Base-by-base conservation (phyloP, 2,113 vertebrate species). In the Daphoenositta chrysoptera region DNA sequence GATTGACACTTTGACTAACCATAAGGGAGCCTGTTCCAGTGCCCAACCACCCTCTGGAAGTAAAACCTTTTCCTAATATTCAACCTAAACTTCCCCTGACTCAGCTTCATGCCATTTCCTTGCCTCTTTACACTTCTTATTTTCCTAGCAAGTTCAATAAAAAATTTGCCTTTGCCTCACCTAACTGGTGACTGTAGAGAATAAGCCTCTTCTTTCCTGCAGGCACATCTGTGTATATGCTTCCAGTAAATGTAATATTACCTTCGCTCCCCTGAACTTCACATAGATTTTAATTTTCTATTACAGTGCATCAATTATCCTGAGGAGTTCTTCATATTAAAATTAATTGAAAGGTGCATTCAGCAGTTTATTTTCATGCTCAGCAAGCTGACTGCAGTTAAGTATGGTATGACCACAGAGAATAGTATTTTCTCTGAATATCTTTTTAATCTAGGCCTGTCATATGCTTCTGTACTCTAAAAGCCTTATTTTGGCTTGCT, bases 351-450 rank as follows among this genome's bases (percentile, higher is more conserved):
- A 92, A 89, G 33, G 18, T 65, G 26, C 39, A 31, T 61, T 87
- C 63, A 73, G 57, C 50, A 57, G 37, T 13, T 2, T 39, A 56
- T 87, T 53, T 92, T 83, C 57, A 76, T 10, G 53, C 17, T 83
- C 21, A 65, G 40, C 30, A 85, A 90, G 58, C 37, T 72, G 70
- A 78, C 15, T 40, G 40, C 48, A 87, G 47, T 68, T 44, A 82
- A 85, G 48, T 44, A 61, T 6, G 26, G 12, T 42, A 45, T 47
- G 75, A 97, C n/a, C 61, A 90, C 35, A 72, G n/a, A 84, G 44
- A 75, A 93, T 73, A 94, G 68, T 58, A 80, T 83, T 81, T 94
- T 77, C 42, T 61, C 50, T 58, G 26, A 79, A 10, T 89, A 73
- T 70, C 61, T 81, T 90, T 70, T 81, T 50, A 54, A 83, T 88